Base-by-base conservation (phyloP, 2,888 invertebrate genomes). In the Caenorhabditis wallacei region DNA sequence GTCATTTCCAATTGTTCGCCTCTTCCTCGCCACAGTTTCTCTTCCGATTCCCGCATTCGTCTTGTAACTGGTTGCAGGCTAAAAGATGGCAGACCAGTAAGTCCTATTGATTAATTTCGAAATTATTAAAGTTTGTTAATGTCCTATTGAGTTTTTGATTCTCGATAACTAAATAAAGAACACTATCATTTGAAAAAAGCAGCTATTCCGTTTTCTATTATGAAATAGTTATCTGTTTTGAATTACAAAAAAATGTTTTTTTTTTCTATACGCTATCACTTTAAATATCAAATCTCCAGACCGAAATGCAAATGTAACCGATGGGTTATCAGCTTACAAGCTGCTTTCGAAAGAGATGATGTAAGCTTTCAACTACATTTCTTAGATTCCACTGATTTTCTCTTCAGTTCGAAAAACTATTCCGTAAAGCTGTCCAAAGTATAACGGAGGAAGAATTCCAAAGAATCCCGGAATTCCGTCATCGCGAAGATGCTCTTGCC, bases 361-460 rank as follows among this genome's bases (percentile, higher is more conserved):
- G 90, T 91, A 40, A 51, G 85, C 40, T 54, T 26, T 26, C 16
- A 10, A 13, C 2, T 7, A 22, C 4, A 24, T 24, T 3, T 51
- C 7, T 20, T 51, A 46, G 18, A 40, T 20, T 7, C 18, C 5
- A 7, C 10, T 7, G 18, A 48, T 18, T 20, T 48, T 48, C 5
- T 48, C 4, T 20, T 63, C 75, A 89, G 89, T 87, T 91, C 56
- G 90, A 91, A 75, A 79, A 81, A 35, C 72, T 87, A 26, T 91
- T 86, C 80, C 88, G 89, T 0, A 87, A 85, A 74, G 91, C 89
- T 7, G 87, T 91, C n/a, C 92, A 92, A 83, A 85, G 88, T 74
- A 85, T 92, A 16, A 88, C 89, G 1, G 75, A 82, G 26, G 91
- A 90, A 30, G 92, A 92, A 68, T 88, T 89, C 66, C 80, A 88